Conservation (phyloP, 2,797 vertebrate species). For the Gymnocypris eckloni region DNA sequence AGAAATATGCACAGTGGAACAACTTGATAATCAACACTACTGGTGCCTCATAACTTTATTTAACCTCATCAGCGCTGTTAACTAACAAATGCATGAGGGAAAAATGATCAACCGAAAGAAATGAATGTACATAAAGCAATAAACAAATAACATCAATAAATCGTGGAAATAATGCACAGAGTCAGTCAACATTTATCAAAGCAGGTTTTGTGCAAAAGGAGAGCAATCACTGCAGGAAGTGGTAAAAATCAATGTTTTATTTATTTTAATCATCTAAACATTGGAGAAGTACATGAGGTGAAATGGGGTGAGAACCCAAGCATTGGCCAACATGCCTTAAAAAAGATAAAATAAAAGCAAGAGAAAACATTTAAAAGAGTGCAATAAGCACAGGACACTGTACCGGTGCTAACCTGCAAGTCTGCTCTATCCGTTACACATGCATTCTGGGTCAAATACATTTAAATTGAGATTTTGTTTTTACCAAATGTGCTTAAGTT, state of each 20-base stretch:
- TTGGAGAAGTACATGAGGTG: conserved; percentile 70
- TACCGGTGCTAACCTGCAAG: conserved; percentile 32
- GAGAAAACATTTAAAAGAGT: conserved; percentile 55
- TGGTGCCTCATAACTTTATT: conserved; percentile 2
- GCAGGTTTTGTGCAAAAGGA: not conserved
- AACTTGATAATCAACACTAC: conserved; percentile 11
- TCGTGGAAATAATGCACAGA: not conserved
- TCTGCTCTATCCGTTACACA: not conserved
- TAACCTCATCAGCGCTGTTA: not conserved
- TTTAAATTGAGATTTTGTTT: not conserved
- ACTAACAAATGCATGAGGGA: not conserved
- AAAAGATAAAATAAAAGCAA: conserved; percentile 54
- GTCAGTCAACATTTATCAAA: not conserved
- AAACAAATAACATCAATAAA: conserved; percentile 9
- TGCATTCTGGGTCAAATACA: not conserved
- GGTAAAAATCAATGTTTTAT: conserved; percentile 69
- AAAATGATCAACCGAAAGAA: not conserved
- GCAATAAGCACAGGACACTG: not conserved
- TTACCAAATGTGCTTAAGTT: not conserved
- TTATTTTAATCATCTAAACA: conserved; percentile 70
- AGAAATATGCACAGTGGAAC: not conserved
- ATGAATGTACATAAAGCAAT: not conserved
- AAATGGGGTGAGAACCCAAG: conserved; percentile 60
- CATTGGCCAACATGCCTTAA: conserved; percentile 60
- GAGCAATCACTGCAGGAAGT: conserved; percentile 15